Conservation (phyloP, 2,888 invertebrate species). For the Ennomos erosarius region DNA sequence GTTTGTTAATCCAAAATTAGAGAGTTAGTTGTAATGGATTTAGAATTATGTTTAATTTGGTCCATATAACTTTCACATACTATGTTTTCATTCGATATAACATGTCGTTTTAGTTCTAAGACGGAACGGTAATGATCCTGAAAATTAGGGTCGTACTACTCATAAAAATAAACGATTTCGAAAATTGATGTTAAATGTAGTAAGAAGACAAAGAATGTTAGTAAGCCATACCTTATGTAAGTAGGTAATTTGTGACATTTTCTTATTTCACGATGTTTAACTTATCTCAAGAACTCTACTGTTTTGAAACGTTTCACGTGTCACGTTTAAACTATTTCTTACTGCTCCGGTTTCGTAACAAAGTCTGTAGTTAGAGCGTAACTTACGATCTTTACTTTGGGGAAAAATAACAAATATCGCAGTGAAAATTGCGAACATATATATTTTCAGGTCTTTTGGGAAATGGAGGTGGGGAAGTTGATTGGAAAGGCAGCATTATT, state of each 20-base stretch:
- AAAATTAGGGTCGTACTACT: too few species aligned
- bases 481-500: not conserved
- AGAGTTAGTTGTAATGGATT: constrained; percentile 30
- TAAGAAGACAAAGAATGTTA: constrained; percentile 2
- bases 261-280: constrained; percentile 13
- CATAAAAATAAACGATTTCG: too few species aligned
- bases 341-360: constrained; percentile 23
- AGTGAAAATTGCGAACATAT: constrained; percentile 23
- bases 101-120: too few species aligned
- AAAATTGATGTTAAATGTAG: not conserved
- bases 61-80: not conserved
- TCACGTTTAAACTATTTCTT: constrained; percentile 28
- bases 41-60: constrained; percentile 11
- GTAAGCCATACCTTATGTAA: not conserved
- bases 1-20: constrained; percentile 45
- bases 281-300: constrained; percentile 7
- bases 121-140: too few species aligned
- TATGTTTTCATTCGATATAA: too few species aligned
- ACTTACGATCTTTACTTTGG: constrained; percentile 22
- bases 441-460: constrained; percentile 16
- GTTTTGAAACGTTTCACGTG: constrained; percentile 23
- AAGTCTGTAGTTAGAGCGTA: constrained; percentile 26
- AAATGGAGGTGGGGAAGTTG: constrained; percentile 4
- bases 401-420: constrained; percentile 17
- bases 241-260: constrained; percentile 7